phyloP scores from a whole-genome alignment of 2,888 invertebrate species.

The Oeneis ivallda region DNA sequence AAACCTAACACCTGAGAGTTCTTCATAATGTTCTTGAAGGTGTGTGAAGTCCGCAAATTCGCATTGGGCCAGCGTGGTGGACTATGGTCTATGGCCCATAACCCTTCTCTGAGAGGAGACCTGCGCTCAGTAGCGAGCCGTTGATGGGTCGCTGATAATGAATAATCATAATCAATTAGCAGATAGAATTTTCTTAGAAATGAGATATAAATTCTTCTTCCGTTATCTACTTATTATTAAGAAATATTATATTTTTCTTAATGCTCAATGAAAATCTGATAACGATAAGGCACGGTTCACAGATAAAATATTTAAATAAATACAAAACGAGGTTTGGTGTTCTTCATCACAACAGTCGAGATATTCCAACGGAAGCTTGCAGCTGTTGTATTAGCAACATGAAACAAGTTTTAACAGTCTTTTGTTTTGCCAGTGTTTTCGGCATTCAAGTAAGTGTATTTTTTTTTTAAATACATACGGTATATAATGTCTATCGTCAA shows the following conservation, averaged over 20 bases:
- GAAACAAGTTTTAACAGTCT: neutral
- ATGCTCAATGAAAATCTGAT: constrained; percentile 8
- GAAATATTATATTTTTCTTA: neutral
- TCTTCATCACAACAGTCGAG: constrained; percentile 1
- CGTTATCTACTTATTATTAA: constrained; percentile 2
- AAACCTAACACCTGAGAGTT: no score
- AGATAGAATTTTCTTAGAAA: neutral
- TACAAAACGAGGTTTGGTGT: constrained; percentile 9
- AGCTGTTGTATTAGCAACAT: constrained; percentile 5
- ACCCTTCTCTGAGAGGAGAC: no score
- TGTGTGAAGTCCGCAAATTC: no score
- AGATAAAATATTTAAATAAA: constrained; percentile 33
- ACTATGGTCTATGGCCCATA: no score
- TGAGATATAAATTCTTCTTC: neutral
- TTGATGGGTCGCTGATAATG: no score
- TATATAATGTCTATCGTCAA: no score
- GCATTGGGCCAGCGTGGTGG: no score
- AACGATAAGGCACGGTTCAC: constrained; percentile 37
- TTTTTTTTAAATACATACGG: no score
- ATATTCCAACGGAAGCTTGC: neutral
- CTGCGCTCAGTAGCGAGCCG: no score
- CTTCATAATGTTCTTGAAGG: no score
- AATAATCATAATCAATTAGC: no score
- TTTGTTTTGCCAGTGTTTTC: neutral
- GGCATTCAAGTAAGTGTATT: constrained; percentile 11